These are phyloP conservation scores for Lutraria lutraria DNA, from an alignment of 2,888 invertebrate genomes.

Conservation along the genomic window DNA sequence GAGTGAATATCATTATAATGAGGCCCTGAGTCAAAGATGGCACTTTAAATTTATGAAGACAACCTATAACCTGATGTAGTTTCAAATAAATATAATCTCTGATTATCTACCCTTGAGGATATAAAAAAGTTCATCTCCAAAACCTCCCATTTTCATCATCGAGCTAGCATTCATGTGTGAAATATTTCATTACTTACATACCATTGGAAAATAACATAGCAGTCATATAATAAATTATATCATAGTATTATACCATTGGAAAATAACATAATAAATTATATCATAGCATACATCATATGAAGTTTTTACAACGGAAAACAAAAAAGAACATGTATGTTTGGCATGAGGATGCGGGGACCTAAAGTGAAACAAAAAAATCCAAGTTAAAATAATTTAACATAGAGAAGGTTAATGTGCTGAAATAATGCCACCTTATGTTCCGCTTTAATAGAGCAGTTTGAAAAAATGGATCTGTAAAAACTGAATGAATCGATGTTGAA, in stretches of 20 bases:
- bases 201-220: neutral
- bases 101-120: constrained; percentile 10
- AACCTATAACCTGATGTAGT: constrained; percentile 30
- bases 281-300: neutral
- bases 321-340: neutral
- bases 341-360: neutral
- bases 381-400: too few species aligned
- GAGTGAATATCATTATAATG: constrained; percentile 30
- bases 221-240: neutral
- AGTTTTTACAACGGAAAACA: neutral
- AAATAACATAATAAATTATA: neutral
- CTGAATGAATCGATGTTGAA: neutral
- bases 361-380: too few species aligned
- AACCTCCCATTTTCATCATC: neutral
- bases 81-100: constrained; percentile 30
- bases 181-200: neutral
- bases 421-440: neutral
- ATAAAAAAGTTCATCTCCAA: neutral
- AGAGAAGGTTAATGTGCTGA: neutral
- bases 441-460: neutral
- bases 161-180: neutral
- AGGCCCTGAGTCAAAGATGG: constrained; percentile 40
- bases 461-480: neutral
- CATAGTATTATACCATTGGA: neutral
- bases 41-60: constrained; percentile 30